phyloP scores from a whole-genome alignment of 2,797 vertebrate species.

The Antennarius maculatus region DNA sequence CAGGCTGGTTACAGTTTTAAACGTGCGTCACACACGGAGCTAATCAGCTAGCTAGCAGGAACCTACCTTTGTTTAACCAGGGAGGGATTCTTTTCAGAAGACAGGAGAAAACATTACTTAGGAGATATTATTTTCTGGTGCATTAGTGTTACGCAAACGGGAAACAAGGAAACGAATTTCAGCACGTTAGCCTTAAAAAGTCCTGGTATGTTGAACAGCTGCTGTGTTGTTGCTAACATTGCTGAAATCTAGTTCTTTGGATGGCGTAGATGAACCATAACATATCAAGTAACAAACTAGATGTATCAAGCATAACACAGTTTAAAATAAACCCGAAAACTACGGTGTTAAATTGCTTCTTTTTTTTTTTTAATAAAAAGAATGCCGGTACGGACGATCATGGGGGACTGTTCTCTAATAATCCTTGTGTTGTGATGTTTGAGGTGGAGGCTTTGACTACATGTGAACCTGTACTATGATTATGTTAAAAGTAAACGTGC shows the following conservation, averaged over 20 bases:
- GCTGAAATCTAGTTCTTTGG: background rate
- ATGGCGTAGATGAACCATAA: background rate
- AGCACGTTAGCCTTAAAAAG: background rate
- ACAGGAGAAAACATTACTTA: background rate
- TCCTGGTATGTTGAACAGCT: rapidly evolving
- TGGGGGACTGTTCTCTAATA: too few relatives aligned
- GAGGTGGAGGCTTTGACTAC: too few relatives aligned
- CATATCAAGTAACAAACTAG: background rate
- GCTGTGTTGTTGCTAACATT: background rate
- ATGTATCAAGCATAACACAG: background rate
- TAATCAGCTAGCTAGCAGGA: background rate
- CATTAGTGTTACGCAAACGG: background rate
- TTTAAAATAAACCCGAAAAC: background rate
- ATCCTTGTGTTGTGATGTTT: too few relatives aligned
- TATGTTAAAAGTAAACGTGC: background rate
- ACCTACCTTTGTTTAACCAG: conserved; percentile 27
- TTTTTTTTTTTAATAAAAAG: too few relatives aligned
- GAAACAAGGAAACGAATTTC: background rate
- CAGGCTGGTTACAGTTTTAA: conserved; percentile 24
- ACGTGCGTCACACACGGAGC: conserved; percentile 62
- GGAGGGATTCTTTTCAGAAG: conserved; percentile 5
- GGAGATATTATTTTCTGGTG: background rate
- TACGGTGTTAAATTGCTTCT: background rate
- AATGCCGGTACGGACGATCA: too few relatives aligned
- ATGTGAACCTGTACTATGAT: background rate